Evolutionary conservation across 2,888 invertebrate species (phyloP).

Genomic region (Byasa hedistus): DNA sequence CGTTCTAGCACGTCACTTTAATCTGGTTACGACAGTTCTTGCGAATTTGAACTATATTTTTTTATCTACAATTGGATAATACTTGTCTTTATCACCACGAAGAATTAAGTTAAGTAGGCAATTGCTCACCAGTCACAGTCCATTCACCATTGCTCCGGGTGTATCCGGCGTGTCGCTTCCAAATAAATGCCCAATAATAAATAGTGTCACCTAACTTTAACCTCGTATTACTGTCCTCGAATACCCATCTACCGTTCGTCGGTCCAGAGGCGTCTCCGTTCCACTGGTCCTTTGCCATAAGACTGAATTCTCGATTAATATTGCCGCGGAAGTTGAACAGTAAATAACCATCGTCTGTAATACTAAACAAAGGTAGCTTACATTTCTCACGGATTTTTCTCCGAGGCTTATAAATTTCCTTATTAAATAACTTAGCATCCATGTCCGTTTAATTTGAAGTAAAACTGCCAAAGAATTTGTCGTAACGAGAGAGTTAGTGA

Average conservation of each 20-base stretch:
- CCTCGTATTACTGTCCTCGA: conserved; percentile 78
- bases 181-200: conserved; percentile 88
- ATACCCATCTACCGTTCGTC: conserved; percentile 84
- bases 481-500: too few species aligned
- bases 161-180: conserved; percentile 85
- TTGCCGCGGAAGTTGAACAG: conserved; percentile 88
- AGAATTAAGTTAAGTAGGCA: too few species aligned
- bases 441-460: too few species aligned
- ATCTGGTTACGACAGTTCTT: too few species aligned
- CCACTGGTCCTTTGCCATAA: conserved; percentile 84
- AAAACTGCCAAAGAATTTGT: too few species aligned
- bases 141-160: conserved; percentile 81
- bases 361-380: not conserved
- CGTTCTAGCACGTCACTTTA: too few species aligned
- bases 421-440: too few species aligned
- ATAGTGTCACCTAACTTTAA: conserved; percentile 84
- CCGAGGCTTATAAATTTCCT: too few species aligned
- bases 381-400: not conserved
- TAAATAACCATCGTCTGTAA: conserved; percentile 82
- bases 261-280: conserved; percentile 82
- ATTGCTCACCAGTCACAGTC: conserved; percentile 71
- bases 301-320: conserved; percentile 85
- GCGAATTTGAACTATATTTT: too few species aligned
- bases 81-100: too few species aligned
- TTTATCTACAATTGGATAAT: too few species aligned